Evolutionary conservation across 1,140 invertebrate species (phyloP).

Genomic region (Zaprionus ghesquierei): DNA sequence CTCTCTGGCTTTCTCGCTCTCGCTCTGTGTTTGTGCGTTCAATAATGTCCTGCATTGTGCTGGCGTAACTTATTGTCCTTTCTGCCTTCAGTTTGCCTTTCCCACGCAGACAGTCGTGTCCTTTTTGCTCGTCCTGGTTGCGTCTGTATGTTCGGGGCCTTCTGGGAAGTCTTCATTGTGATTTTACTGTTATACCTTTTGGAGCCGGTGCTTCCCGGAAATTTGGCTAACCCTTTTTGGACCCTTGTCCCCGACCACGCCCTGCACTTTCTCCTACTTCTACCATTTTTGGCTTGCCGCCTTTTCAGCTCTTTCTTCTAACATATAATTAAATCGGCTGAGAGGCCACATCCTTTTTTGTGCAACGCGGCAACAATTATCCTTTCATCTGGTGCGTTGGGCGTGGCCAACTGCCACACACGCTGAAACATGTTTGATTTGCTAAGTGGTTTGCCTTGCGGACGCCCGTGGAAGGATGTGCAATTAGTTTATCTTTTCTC

Average conservation of each 20-base stretch:
- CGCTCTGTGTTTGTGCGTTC: slow-evolving; percentile 30
- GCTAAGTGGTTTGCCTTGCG: slow-evolving; percentile 12
- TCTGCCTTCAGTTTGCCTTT: slow-evolving; percentile 58
- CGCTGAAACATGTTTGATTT: slow-evolving; percentile 28
- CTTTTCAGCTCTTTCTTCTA: neutral
- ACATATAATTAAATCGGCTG: slow-evolving; percentile 33
- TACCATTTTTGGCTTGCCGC: neutral
- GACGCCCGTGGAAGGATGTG: neutral
- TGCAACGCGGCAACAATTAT: slow-evolving; percentile 22
- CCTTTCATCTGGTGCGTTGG: slow-evolving; percentile 8
- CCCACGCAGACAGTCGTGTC: slow-evolving; percentile 53
- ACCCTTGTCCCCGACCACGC: neutral
- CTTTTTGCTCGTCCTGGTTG: slow-evolving; percentile 8
- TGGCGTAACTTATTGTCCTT: slow-evolving; percentile 65
- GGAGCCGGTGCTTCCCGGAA: slow-evolving; percentile 1
- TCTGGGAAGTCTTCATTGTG: slow-evolving; percentile 16
- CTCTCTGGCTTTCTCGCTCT: neutral
- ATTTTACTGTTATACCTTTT: slow-evolving; percentile 16
- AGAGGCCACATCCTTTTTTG: slow-evolving; percentile 12
- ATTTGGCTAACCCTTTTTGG: slow-evolving; percentile 15
- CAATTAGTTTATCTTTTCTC: neutral
- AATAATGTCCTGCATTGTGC: slow-evolving; percentile 69
- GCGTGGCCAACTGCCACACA: slow-evolving; percentile 4
- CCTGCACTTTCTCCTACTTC: slow-evolving; percentile 12
- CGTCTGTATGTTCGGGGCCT: slow-evolving; percentile 22